Base-by-base conservation (phyloP, 2,113 vertebrate species). In the Accipiter virgatus region DNA sequence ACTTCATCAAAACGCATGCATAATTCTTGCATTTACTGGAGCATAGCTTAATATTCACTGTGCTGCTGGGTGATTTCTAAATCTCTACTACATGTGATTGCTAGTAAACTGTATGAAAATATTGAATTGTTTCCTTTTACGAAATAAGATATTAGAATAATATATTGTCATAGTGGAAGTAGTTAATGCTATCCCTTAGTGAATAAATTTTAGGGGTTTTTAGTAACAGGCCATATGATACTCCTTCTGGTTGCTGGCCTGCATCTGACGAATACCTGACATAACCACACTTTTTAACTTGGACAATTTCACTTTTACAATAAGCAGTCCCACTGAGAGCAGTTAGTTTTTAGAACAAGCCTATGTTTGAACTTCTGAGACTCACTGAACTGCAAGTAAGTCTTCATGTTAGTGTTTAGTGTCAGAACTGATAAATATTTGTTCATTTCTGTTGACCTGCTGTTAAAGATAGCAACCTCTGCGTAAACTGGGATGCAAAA, bases 51-150 rank as follows among this genome's bases (percentile, higher is more conserved):
- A 52, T 85, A 63, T 36, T 70, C 19, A 43, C 27, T 80, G 25
- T 79, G 72, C 16, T 53, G 13, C 73, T 88, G 18, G 9, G 8
- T 86, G 47, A 63, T 31, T 72, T 91, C 58, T 88, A n/a, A 67
- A 50, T 11, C 23, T 52, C 36, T 80, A 0, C 53, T 45, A 5
- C 0, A 1, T 61, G 25, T 45, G 34, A 58, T 56, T 58, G 42
- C 27, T 83, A 27, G 21, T 62, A 45, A 80, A 47, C 66, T 42
- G n/a, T 31, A 73, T 27, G 40, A 47, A 87, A 75, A 79, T 31
- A 74, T 34, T 50, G 40, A 70, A 38, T 53, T 34, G 65, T 77
- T 48, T 70, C 14, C 26, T 81, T 45, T 84, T 82, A 45, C 10
- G 31, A 90, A 95, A 31, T 40, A 61, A 86, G 31, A 14, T 47